Evolutionary conservation across 2,113 vertebrate genomes (phyloP).

Genomic region (Rhinoderma darwinii): DNA sequence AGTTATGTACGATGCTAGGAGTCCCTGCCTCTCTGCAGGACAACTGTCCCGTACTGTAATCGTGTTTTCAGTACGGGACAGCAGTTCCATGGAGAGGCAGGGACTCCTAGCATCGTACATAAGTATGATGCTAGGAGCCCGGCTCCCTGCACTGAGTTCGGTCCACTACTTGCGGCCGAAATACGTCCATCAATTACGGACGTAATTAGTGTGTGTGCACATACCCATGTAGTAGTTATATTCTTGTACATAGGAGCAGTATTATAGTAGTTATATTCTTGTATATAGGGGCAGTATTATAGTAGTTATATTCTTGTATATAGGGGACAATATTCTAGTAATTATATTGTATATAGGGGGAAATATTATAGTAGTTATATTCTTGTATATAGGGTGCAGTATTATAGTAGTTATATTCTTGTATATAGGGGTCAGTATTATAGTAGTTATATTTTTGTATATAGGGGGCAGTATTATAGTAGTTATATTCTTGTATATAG

Average conservation of each 20-base stretch:
- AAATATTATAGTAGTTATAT: slow-evolving; percentile 1
- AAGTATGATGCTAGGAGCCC: too few relatives aligned
- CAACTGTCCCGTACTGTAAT: too few relatives aligned
- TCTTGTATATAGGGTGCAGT: slow-evolving; percentile 1
- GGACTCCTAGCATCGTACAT: too few relatives aligned
- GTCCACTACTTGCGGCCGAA: too few relatives aligned
- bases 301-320: slow-evolving; percentile 1
- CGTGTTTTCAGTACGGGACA: too few relatives aligned
- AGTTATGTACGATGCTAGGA: too few relatives aligned
- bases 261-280: slow-evolving; percentile 14
- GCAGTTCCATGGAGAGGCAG: too few relatives aligned
- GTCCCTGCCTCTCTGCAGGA: too few relatives aligned
- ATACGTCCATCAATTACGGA: too few relatives aligned
- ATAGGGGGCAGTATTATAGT: neutral
- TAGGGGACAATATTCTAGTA: neutral
- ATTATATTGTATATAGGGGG: neutral
- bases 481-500: slow-evolving; percentile 7
- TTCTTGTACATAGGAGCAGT: neutral
- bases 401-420: slow-evolving; percentile 8
- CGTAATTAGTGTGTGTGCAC: too few relatives aligned
- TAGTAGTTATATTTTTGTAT: slow-evolving; percentile 2
- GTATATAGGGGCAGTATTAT: neutral
- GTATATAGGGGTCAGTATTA: neutral
- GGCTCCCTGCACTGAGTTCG: too few relatives aligned
- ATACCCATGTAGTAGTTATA: too few relatives aligned